phyloP scores from a whole-genome alignment of 1,140 invertebrate species.

The Parapsyche elsis region DNA sequence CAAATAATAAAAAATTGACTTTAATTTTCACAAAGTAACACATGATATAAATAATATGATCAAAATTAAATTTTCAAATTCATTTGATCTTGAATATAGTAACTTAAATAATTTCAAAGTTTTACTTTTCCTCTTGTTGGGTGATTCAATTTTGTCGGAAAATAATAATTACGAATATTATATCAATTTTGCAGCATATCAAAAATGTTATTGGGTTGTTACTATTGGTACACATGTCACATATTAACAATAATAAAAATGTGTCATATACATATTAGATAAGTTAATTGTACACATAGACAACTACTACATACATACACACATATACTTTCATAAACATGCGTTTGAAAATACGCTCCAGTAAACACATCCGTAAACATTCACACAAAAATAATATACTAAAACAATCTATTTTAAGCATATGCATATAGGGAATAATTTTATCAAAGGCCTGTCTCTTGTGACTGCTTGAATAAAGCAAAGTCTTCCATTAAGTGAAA shows the following conservation, averaged over 20 bases:
- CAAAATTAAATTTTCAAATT: not conserved
- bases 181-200: conserved; percentile 26
- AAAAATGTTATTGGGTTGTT: conserved; percentile 28
- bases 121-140: not conserved
- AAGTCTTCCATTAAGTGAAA: conserved; percentile 57
- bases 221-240: conserved; percentile 19
- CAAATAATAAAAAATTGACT: too few relatives aligned
- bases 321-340: not conserved
- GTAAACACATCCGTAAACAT: not conserved
- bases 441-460: conserved; percentile 55
- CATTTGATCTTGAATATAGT: too few relatives aligned
- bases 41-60: too few relatives aligned
- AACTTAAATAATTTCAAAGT: not conserved
- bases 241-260: conserved; percentile 6
- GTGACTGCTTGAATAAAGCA: conserved; percentile 57
- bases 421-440: conserved; percentile 53
- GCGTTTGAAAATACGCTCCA: not conserved
- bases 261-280: conserved; percentile 26
- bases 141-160: not conserved
- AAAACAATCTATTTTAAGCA: conserved; percentile 44
- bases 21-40: too few relatives aligned
- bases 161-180: not conserved
- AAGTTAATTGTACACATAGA: conserved; percentile 26
- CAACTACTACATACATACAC: not conserved
- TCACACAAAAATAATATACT: conserved; percentile 20